Percentiles rank a stretch among this genome's conserved stretches.
phyloP scores from a whole-genome alignment of 1,140 invertebrate species.

The Trichogramma pretiosum region DNA sequence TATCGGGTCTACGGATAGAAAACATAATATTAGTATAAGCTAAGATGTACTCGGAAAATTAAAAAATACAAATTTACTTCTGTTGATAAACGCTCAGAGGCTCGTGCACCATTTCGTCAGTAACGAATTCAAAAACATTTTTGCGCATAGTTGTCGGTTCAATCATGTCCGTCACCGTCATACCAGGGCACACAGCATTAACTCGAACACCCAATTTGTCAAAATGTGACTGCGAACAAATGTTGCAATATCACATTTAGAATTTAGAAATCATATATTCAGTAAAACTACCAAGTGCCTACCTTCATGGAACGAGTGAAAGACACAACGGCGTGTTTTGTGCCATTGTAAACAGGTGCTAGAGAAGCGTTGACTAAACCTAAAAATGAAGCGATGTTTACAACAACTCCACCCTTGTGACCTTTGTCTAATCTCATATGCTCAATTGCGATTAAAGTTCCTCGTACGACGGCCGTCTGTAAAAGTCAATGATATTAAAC shows the following conservation, averaged over 20 bases:
- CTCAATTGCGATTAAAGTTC: constrained; percentile 35
- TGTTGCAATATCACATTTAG: no score
- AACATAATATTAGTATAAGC: no score
- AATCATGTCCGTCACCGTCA: constrained; percentile 25
- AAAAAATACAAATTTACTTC: not conserved
- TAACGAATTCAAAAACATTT: not conserved
- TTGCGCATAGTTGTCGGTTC: not conserved
- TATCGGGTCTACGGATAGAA: constrained; percentile 1
- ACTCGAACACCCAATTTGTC: constrained; percentile 28
- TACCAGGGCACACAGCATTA: constrained; percentile 44
- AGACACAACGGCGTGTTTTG: constrained; percentile 52
- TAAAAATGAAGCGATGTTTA: constrained; percentile 40
- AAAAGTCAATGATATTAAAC: no score
- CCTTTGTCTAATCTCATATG: constrained; percentile 42
- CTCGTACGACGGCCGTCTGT: not conserved
- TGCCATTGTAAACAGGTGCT: constrained; percentile 54
- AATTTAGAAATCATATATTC: no score
- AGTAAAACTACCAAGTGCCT: no score
- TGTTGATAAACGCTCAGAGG: not conserved
- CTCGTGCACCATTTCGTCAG: not conserved
- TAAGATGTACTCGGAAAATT: not conserved
- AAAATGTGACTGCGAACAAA: not conserved
- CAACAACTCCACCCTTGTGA: constrained; percentile 39
- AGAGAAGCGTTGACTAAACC: constrained; percentile 28
- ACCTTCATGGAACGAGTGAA: constrained; percentile 27